Percentiles rank a stretch among this genome's conserved stretches.
Conservation (phyloP, 1,140 invertebrate genomes). For the Chionoecetes opilio region DNA sequence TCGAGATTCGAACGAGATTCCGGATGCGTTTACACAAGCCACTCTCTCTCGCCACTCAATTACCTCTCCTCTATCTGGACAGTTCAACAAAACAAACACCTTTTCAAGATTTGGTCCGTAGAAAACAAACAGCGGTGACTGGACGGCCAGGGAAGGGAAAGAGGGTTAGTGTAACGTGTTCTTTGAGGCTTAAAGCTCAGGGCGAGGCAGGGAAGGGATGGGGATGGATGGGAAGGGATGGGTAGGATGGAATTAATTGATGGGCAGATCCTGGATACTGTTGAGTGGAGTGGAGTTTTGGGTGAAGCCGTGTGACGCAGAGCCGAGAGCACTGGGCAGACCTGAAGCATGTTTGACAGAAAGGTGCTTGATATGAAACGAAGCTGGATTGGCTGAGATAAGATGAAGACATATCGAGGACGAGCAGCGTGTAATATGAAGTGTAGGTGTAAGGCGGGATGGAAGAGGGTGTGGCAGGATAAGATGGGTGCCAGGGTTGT, state of each 20-base stretch:
- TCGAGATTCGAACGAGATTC: not conserved
- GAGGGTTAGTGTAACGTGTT: not conserved
- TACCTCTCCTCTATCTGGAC: not conserved
- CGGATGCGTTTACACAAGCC: not conserved
- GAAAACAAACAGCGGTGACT: constrained; percentile 16
- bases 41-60: constrained; percentile 6
- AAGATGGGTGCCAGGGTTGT: not conserved
- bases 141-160: constrained; percentile 23
- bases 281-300: not conserved
- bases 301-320: not conserved
- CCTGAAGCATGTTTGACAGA: no score
- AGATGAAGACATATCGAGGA: no score
- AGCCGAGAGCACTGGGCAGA: no score
- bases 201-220: not conserved
- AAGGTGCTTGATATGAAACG: no score
- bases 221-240: not conserved
- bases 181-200: not conserved
- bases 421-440: no score
- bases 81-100: not conserved
- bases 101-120: not conserved
- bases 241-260: not conserved
- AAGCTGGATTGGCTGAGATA: no score
- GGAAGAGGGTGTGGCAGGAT: not conserved
- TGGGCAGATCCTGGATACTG: not conserved
- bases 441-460: no score